phyloP scores from a whole-genome alignment of 23 tunicate species.

The Clavelina lepadiformis region DNA sequence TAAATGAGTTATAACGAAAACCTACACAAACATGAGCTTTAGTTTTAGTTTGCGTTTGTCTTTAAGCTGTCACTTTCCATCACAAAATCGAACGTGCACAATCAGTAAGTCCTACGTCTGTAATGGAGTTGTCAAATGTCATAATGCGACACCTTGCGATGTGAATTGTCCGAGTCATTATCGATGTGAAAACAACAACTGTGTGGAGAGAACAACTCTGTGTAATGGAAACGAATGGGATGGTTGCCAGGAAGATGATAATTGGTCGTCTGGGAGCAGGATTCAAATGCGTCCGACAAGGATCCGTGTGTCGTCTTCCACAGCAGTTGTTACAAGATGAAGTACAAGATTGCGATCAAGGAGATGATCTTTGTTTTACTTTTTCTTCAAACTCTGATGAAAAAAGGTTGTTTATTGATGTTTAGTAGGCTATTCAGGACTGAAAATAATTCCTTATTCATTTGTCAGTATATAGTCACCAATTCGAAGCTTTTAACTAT shows the following conservation, averaged over 20 bases:
- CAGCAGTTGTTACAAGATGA: slow-evolving; percentile 50
- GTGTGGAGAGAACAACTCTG: not conserved
- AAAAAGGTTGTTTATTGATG: too few species aligned
- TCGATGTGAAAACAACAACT: not conserved
- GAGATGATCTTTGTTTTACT: slow-evolving; percentile 41
- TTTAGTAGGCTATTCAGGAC: too few species aligned
- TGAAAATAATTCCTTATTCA: too few species aligned
- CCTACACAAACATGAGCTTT: too few species aligned
- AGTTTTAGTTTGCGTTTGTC: too few species aligned
- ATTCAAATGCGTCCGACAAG: slow-evolving; percentile 40
- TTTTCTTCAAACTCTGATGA: too few species aligned
- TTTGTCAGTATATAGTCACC: too few species aligned
- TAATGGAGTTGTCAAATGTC: not conserved
- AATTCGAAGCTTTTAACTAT: too few species aligned
- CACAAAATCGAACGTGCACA: too few species aligned
- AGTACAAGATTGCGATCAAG: slow-evolving; percentile 38
- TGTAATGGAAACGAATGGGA: slow-evolving; percentile 12
- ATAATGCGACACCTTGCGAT: not conserved
- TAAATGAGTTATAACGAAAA: too few species aligned
- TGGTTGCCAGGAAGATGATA: slow-evolving; percentile 17
- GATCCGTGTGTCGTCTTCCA: slow-evolving; percentile 26
- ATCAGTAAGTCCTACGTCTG: slow-evolving; percentile 2
- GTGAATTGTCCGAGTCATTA: slow-evolving; percentile 16
- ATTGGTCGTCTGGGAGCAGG: slow-evolving; percentile 29
- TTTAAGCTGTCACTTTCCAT: too few species aligned